Evolutionary conservation across 2,797 vertebrate genomes (phyloP), one percentile per base, ranked within the genome.

Genomic region (Gorsachius magnificus): DNA sequence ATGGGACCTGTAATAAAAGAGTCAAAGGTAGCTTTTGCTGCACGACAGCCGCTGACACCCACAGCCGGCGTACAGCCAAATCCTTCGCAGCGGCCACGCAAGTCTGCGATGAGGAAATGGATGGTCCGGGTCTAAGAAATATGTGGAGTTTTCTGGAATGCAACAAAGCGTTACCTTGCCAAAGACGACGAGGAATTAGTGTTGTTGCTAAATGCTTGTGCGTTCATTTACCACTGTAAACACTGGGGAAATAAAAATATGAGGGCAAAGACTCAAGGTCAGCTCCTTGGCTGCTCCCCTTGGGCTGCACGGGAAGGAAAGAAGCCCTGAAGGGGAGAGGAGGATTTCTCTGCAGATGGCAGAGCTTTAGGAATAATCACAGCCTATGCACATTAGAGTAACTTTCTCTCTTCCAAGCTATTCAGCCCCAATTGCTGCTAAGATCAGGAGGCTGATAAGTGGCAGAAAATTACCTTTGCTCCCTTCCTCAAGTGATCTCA

Each of bases 401-500:
- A 90, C 93, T 86, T 86, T 38, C 68, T 28, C 36, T 71, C 57
- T 78, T 41, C 65, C 61, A 1, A 17, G 33, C 74, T 51, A 4
- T 6, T 69, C 76, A 78, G 66, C 65, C 92, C 85, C 61, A 83
- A 25, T 60, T 78, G 60, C 93, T 85, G 57, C 83, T 78, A 45
- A 46, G 54, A 81, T 75, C 69, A 38, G 82, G 90, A 81, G 80
- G 68, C 72, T 91, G 92, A 13, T 46, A 90, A 95, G 78, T 61
- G 69, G 66, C 45, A 91, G 86, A 87, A 81, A 95, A 95, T 92
- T 61, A 75, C 78, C 69, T 93, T 54, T 85, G 50, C 78, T 71
- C 57, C 60, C 57, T 64, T 1, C 64, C 53, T 80, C 29, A 85
- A 71, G 64, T 83, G 90, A 61, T 85, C 50, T 89, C 86, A 95